Evolutionary conservation across 2,888 invertebrate species (phyloP).

Genomic region (Lasioglossum villosulum): DNA sequence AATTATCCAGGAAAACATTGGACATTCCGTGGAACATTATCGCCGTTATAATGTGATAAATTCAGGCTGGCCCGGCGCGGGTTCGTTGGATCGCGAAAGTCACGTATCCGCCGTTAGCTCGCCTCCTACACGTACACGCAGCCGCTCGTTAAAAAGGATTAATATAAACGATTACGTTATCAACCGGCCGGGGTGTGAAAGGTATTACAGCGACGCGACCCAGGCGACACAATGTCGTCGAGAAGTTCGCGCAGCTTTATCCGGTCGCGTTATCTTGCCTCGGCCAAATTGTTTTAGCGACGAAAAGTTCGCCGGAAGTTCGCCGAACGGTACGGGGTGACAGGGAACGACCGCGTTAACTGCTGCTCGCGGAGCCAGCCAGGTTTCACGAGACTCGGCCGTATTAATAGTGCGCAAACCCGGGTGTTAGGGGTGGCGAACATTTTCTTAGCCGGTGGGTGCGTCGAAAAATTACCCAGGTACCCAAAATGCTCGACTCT

Average conservation of each 20-base stretch:
- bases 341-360: slow-evolving; percentile 46
- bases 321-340: background rate
- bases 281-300: slow-evolving; percentile 68
- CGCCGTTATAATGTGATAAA: slow-evolving; percentile 29
- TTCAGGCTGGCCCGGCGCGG: background rate
- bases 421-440: background rate
- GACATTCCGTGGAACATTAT: background rate
- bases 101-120: slow-evolving; percentile 49
- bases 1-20: slow-evolving; percentile 5
- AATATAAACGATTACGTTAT: slow-evolving; percentile 61
- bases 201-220: slow-evolving; percentile 39
- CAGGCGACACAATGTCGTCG: slow-evolving; percentile 21
- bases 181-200: slow-evolving; percentile 48
- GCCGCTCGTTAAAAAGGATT: slow-evolving; percentile 56
- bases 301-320: slow-evolving; percentile 66
- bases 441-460: background rate
- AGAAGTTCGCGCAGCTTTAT: slow-evolving; percentile 51
- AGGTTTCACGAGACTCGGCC: slow-evolving; percentile 4
- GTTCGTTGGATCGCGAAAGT: slow-evolving; percentile 30
- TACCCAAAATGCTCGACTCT: no score
- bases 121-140: slow-evolving; percentile 29
- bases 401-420: slow-evolving; percentile 27
- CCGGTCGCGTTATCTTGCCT: slow-evolving; percentile 37
- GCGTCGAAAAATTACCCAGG: slow-evolving; percentile 15
- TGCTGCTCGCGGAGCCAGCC: background rate